Conservation (phyloP, 2,888 invertebrate genomes). For the Taphrorychus bicolor region DNA sequence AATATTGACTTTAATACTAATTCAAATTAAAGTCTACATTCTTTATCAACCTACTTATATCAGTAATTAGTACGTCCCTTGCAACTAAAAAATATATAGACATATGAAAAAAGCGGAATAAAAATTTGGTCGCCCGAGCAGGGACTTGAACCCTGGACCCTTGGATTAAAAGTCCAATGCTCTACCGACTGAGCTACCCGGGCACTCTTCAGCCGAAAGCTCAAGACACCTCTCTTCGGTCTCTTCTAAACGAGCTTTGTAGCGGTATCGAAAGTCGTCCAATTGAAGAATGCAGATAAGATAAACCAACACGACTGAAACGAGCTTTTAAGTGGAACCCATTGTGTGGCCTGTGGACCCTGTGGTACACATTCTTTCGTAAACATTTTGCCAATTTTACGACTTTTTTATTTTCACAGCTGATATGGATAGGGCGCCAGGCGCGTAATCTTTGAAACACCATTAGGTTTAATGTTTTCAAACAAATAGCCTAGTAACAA, state of each 20-base stretch:
- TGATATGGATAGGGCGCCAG: background rate
- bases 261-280: too few species aligned
- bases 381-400: background rate
- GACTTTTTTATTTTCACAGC: background rate
- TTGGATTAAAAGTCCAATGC: slow-evolving; percentile 81
- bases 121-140: slow-evolving; percentile 68
- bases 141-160: slow-evolving; percentile 82
- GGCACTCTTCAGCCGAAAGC: slow-evolving; percentile 50
- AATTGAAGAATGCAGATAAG: background rate
- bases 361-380: background rate
- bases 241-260: background rate
- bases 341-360: background rate
- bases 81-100: too few species aligned
- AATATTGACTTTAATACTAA: too few species aligned
- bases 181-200: slow-evolving; percentile 79
- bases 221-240: background rate
- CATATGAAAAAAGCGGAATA: slow-evolving; percentile 48
- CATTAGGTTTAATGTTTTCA: too few species aligned
- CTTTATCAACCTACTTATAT: too few species aligned
- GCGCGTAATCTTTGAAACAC: too few species aligned
- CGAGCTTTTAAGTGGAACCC: background rate
- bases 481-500: too few species aligned
- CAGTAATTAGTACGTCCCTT: too few species aligned
- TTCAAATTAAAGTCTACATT: too few species aligned
- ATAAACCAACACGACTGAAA: background rate